Evolutionary conservation across 2,113 vertebrate species (phyloP).

Genomic region (Mugil cephalus): DNA sequence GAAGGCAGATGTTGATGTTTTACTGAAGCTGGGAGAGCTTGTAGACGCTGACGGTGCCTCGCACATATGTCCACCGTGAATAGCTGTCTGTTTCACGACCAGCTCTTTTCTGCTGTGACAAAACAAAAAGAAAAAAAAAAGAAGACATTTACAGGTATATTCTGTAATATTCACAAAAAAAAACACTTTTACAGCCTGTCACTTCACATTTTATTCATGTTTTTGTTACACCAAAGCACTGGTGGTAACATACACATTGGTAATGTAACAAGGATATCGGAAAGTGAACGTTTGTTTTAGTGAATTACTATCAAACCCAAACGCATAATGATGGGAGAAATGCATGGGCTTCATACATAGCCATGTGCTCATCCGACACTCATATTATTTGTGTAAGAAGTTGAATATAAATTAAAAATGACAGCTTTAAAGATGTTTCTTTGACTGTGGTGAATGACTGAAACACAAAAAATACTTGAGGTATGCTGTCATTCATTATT

Average conservation of each 20-base stretch:
- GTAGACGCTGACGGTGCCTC: conserved; percentile 69
- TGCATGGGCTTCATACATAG: not conserved
- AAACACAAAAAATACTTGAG: conserved; percentile 58
- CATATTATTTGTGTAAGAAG: conserved; percentile 11
- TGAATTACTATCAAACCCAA: not conserved
- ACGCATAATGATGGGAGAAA: not conserved
- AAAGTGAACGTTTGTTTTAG: accelerated
- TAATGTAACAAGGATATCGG: not conserved
- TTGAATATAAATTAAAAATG: conserved; percentile 34
- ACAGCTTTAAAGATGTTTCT: conserved; percentile 54
- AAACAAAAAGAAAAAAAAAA: conserved; percentile 13
- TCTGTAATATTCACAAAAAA: conserved; percentile 12
- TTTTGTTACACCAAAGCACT: not conserved
- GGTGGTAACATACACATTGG: not conserved
- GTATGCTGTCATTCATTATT: conserved; percentile 73
- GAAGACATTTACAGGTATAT: conserved; percentile 41
- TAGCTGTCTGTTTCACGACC: conserved; percentile 70
- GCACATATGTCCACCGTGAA: conserved; percentile 78
- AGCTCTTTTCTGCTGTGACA: conserved; percentile 37
- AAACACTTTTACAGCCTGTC: not conserved
- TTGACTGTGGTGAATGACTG: conserved; percentile 37
- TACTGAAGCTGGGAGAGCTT: conserved; percentile 78
- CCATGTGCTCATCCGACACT: not conserved
- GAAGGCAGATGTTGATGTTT: conserved; percentile 83
- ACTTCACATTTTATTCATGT: not conserved